A percentile compares a stretch with the other conserved stretches of the same genome.
Conservation (phyloP, 2,113 vertebrate species). For the Agapornis roseicollis region DNA sequence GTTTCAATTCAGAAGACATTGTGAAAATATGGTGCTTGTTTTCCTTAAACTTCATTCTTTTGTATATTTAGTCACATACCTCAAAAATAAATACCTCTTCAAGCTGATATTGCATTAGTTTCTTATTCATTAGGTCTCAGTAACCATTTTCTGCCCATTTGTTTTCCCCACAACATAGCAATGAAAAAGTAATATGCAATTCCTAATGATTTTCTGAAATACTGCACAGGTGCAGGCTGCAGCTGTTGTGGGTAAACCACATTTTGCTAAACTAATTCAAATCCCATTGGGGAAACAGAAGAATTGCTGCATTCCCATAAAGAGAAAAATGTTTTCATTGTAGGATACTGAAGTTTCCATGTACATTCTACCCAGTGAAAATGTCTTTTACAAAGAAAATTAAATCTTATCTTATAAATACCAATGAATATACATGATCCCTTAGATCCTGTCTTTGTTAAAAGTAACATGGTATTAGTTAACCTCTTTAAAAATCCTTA, state of each 20-base stretch:
- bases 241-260: slow-evolving; percentile 75
- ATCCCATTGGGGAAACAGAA: slow-evolving; percentile 64
- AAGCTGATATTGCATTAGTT: slow-evolving; percentile 46
- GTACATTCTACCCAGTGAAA: slow-evolving; percentile 19
- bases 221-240: slow-evolving; percentile 75
- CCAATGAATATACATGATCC: neutral
- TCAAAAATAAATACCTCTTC: slow-evolving; percentile 34
- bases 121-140: slow-evolving; percentile 37
- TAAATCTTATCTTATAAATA: neutral
- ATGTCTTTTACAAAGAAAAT: slow-evolving; percentile 14
- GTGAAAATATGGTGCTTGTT: neutral
- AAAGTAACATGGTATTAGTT: neutral
- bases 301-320: slow-evolving; percentile 53
- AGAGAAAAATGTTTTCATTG: slow-evolving; percentile 62
- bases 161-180: slow-evolving; percentile 29
- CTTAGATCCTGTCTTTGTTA: neutral
- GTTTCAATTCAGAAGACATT: neutral
- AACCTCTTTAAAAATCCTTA: neutral
- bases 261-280: slow-evolving; percentile 72
- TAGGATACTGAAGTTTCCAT: slow-evolving; percentile 43
- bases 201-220: slow-evolving; percentile 61
- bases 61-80: neutral
- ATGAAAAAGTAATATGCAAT: slow-evolving; percentile 64
- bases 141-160: slow-evolving; percentile 49
- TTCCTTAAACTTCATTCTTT: slow-evolving; percentile 36